A percentile compares a stretch with the other conserved stretches of the same genome.
Conservation (phyloP, 1,140 invertebrate genomes). For the Yoshiicerus persimilis region DNA sequence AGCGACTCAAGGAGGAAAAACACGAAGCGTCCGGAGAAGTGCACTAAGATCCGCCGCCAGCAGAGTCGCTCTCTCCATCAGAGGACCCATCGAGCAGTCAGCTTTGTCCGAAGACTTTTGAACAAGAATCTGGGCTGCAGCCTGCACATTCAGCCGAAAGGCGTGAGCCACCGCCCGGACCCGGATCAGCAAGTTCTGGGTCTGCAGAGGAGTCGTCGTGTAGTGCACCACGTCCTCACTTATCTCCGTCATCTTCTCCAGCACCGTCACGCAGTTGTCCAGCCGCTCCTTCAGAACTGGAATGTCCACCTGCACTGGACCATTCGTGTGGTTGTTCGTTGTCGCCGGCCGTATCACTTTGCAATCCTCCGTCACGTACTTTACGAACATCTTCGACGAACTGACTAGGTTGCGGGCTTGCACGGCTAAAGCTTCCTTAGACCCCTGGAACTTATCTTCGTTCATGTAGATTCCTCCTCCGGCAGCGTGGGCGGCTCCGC, state of each 20-base stretch:
- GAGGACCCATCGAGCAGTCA: slow-evolving; percentile 58
- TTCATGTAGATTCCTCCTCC: slow-evolving; percentile 70
- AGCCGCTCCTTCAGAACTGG: slow-evolving; percentile 65
- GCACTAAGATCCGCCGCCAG: slow-evolving; percentile 78
- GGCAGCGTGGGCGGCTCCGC: slow-evolving; percentile 66
- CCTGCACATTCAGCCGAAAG: slow-evolving; percentile 64
- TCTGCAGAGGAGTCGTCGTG: slow-evolving; percentile 73
- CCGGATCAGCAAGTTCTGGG: slow-evolving; percentile 74
- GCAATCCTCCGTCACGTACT: slow-evolving; percentile 66
- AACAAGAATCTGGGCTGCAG: slow-evolving; percentile 63
- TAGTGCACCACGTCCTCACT: slow-evolving; percentile 71
- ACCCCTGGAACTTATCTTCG: slow-evolving; percentile 71
- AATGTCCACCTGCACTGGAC: slow-evolving; percentile 53
- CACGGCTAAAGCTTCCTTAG: slow-evolving; percentile 73
- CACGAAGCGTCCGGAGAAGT: slow-evolving; percentile 74
- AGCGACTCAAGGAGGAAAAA: slow-evolving; percentile 68
- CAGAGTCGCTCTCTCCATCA: slow-evolving; percentile 72
- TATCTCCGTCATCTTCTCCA: slow-evolving; percentile 65
- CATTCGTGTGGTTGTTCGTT: slow-evolving; percentile 20
- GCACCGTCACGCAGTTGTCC: slow-evolving; percentile 68
- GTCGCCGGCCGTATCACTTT: not conserved
- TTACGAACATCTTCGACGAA: slow-evolving; percentile 78
- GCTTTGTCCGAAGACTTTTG: slow-evolving; percentile 53
- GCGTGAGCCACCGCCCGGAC: slow-evolving; percentile 77
- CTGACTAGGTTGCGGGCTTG: slow-evolving; percentile 79